A percentile compares a stretch with the other conserved stretches of the same genome.
phyloP scores from a whole-genome alignment of 2,113 vertebrate genomes.

The Nerophis ophidion region DNA sequence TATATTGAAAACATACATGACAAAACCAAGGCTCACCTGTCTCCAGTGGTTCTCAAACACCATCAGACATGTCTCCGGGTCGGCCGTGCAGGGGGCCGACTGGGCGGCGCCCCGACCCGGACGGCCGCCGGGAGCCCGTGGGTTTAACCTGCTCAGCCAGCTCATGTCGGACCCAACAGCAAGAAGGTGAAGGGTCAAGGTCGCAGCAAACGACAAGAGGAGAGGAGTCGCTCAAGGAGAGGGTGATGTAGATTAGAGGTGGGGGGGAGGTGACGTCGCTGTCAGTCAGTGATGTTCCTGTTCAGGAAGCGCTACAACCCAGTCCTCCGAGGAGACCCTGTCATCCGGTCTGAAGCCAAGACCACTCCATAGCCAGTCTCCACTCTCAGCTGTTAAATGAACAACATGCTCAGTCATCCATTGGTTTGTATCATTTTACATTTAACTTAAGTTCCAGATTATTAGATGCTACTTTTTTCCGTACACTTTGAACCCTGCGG shows the following conservation, averaged over 20 bases:
- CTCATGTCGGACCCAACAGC: slow-evolving; percentile 78
- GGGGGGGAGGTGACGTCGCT: slow-evolving; percentile 17
- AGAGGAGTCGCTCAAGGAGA: neutral
- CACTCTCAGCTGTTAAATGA: slow-evolving; percentile 15
- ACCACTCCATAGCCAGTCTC: slow-evolving; percentile 70
- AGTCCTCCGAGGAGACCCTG: slow-evolving; percentile 58
- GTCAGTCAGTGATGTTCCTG: slow-evolving; percentile 14
- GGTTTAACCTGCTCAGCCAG: slow-evolving; percentile 91
- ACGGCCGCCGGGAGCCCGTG: slow-evolving; percentile 73
- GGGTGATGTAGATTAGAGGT: neutral
- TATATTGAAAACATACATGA: no score
- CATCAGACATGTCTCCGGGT: slow-evolving; percentile 95
- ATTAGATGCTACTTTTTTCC: no score
- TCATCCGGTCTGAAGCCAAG: slow-evolving; percentile 76
- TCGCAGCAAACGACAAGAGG: neutral
- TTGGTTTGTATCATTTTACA: no score
- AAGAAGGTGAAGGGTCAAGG: neutral
- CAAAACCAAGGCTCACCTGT: slow-evolving; percentile 73
- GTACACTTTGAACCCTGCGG: no score
- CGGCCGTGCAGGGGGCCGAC: slow-evolving; percentile 81
- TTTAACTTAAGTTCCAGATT: no score
- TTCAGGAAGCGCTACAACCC: slow-evolving; percentile 28
- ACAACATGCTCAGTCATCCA: neutral
- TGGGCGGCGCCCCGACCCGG: slow-evolving; percentile 68
- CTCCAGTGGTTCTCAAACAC: slow-evolving; percentile 97